Evolutionary conservation across 2,888 invertebrate species (phyloP), one percentile per base, ranked within the genome.

Genomic region (Lasioglossum oenotherae): DNA sequence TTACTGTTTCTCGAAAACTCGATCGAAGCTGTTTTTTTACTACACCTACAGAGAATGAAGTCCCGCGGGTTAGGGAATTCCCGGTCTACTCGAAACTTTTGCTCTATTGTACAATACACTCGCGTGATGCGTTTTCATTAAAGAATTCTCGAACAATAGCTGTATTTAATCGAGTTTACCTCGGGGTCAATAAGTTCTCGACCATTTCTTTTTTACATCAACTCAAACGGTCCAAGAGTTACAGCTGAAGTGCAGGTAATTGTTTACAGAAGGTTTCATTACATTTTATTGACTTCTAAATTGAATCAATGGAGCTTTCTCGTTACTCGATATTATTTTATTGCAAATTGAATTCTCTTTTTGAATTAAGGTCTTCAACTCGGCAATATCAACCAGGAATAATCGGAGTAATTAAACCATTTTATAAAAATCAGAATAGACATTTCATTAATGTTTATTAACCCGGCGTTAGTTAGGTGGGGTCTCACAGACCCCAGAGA

Each of bases 1-100:
- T 64, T 35, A 53, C 60, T 46, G 76, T 81, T 76, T 72, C 76
- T n/a, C 71, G 69, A 57, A 72, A 72, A 31, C 71, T 71, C 31
- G 53, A 81, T 76, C 46, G 53, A 60, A 75, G 60, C 27, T 60
- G 14, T 60, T 60, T 74, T 16, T 35, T 35, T 35, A 57, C 38
- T 38, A 12, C 38, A n/a, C 35, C 27, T 53, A 57, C 16, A 16
- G 44, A 46, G 4, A 41, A 60, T 23, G 74, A 80, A 75, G 16
- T 60, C 19, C 27, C 27, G 27, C 27, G 27, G 60, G 27, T 14
- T 60, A 27, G 3, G n/a, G 8, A 53, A n/a, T 53, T 14, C 14
- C 60, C 27, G 5, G 14, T 27, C 5, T 27, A 27, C 60, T 31
- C 16, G 60, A 27, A 60, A 60, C 27, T 60, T 60, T 4, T 31